These are phyloP conservation scores for Lacerta bilineata DNA, from an alignment of 2,797 vertebrate species.

Conservation along the genomic window DNA sequence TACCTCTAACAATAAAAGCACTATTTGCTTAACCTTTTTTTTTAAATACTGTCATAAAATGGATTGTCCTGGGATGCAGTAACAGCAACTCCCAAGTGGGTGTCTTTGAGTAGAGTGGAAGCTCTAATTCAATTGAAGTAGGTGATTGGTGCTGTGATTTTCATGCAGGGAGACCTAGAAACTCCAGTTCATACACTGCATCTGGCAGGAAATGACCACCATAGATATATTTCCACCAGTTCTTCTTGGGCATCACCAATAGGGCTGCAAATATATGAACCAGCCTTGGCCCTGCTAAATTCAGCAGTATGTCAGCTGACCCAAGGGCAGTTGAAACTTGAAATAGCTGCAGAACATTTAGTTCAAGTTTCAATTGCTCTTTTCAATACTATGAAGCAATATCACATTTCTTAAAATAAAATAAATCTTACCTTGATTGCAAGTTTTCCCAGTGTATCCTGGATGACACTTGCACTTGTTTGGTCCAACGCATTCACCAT, in stretches of 20 bases:
- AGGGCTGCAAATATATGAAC: background rate
- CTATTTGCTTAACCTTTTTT: background rate
- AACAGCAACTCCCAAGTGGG: background rate
- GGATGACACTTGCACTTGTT: conserved; percentile 97
- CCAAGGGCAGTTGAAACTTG: background rate
- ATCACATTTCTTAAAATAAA: background rate
- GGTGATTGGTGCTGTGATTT: background rate
- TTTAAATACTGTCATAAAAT: background rate
- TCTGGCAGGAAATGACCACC: background rate
- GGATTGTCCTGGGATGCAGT: background rate
- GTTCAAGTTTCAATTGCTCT: background rate
- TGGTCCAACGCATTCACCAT: conserved; percentile 94
- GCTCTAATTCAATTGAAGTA: background rate
- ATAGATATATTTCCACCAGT: background rate
- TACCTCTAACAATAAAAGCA: background rate
- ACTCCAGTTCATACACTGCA: background rate
- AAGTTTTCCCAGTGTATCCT: conserved; percentile 96
- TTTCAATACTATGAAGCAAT: background rate
- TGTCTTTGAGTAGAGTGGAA: background rate
- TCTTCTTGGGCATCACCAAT: background rate
- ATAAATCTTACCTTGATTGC: conserved; percentile 92
- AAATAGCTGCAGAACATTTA: background rate
- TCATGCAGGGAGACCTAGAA: background rate
- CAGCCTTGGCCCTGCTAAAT: background rate
- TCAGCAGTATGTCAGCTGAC: background rate